Conservation (phyloP, 2,888 invertebrate genomes). For the Metacarcinus magister region DNA sequence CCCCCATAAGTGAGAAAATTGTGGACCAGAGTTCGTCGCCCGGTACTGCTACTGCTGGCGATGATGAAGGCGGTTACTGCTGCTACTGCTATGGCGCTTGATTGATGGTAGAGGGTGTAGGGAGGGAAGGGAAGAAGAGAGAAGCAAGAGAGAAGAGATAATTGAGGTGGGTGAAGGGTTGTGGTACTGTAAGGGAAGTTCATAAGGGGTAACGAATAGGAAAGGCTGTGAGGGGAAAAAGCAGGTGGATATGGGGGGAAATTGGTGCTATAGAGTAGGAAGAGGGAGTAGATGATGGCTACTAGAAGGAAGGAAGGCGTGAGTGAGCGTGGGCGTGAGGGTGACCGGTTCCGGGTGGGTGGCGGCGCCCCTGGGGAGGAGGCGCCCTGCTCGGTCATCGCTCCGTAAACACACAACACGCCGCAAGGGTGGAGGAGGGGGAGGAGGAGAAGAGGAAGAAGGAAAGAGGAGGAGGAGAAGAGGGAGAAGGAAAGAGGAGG, state of each 20-base stretch:
- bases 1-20: conserved; percentile 32
- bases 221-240: not conserved
- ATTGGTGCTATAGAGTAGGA: not conserved
- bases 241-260: not conserved
- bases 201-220: not conserved
- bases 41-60: not conserved
- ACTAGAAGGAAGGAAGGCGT: not conserved
- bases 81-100: not conserved
- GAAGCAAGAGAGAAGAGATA: too few relatives aligned
- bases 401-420: conserved; percentile 29
- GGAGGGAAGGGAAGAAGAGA: not conserved
- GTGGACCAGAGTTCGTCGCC: conserved; percentile 26
- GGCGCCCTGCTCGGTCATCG: conserved; percentile 18
- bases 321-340: conserved; percentile 20
- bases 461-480: not conserved
- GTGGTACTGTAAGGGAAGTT: not conserved
- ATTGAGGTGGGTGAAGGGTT: too few relatives aligned
- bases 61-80: not conserved
- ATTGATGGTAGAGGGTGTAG: not conserved
- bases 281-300: not conserved
- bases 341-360: conserved; percentile 42
- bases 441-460: not conserved
- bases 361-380: conserved; percentile 21
- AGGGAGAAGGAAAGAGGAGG: not conserved
- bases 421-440: conserved; percentile 31